Base-by-base conservation (phyloP, 2,888 invertebrate species). In the Cosmorhoe ocellata region DNA sequence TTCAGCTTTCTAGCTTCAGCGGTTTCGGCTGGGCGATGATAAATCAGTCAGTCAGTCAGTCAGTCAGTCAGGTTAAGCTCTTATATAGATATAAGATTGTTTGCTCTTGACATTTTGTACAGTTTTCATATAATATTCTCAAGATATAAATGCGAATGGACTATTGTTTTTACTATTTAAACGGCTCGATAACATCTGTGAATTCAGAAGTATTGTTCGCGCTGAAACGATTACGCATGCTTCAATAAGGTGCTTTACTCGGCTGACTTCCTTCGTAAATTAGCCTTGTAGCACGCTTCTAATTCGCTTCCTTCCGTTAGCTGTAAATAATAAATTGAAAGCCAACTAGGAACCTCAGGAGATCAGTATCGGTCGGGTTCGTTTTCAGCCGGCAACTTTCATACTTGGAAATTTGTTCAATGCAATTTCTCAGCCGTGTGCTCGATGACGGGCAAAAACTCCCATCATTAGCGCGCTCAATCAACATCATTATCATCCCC, bases 71-170 rank as follows among this genome's bases (percentile, higher is more conserved):
- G n/a, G n/a, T n/a, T n/a, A n/a, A n/a, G n/a, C n/a, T n/a, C n/a
- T n/a, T n/a, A n/a, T n/a, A n/a, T n/a, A n/a, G n/a, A n/a, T n/a
- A n/a, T n/a, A n/a, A n/a, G n/a, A n/a, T n/a, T 41, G 33, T 50
- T 54, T 47, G 59, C 45, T 58, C 61, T 61, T 61, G 59, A 59
- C 61, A 61, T 59, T 59, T 57, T 51, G 28, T 42, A 24, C 12
- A 47, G 34, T 51, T 55, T 47, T 45, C 34, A 43, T 49, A 31
- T 52, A n/a, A 44, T 53, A 50, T 52, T 54, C 33, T 51, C 55
- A 55, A 51, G 53, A 48, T 44, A 41, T 50, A 33, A 24, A 50
- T 44, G 37, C 13, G 26, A 57, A 53, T 56, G n/a, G 33, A 31
- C 61, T 43, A 59, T 61, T 61, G 59, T 58, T 11, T 38, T 36